Evolutionary conservation across 2,797 vertebrate species (phyloP).

Genomic region (Sebastes kiyomatsui): DNA sequence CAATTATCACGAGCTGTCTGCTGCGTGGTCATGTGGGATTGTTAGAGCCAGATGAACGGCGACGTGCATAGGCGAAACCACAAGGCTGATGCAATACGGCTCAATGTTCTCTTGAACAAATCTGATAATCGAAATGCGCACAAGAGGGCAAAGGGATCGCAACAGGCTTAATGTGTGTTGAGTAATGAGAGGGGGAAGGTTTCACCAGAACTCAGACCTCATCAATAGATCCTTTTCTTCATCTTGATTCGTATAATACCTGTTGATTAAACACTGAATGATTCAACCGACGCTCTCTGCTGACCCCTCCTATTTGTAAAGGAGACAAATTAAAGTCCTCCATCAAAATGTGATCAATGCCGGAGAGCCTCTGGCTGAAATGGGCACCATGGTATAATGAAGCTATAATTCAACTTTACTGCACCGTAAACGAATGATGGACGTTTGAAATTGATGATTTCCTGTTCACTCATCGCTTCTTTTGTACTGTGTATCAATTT

Average conservation of each 20-base stretch:
- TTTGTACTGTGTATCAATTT: constrained; percentile 25
- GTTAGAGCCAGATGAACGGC: constrained; percentile 7
- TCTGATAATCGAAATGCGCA: constrained; percentile 33
- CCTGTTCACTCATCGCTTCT: constrained; percentile 29
- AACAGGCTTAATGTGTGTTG: constrained; percentile 34
- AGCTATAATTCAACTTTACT: constrained; percentile 76
- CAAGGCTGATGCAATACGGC: constrained; percentile 9
- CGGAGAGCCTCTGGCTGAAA: constrained; percentile 67
- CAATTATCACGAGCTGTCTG: constrained; percentile 34
- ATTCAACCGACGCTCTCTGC: constrained; percentile 62
- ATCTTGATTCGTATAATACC: constrained; percentile 63
- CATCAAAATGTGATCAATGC: constrained; percentile 80
- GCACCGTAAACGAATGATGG: constrained; percentile 64
- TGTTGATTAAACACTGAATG: constrained; percentile 77
- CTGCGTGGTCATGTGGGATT: background rate
- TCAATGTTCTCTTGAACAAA: constrained; percentile 27
- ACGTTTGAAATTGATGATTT: constrained; percentile 54
- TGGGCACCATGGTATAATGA: constrained; percentile 68
- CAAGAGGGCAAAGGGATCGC: constrained; percentile 7
- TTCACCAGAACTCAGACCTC: constrained; percentile 39
- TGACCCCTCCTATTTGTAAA: constrained; percentile 76
- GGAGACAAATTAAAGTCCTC: constrained; percentile 79
- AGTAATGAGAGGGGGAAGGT: constrained; percentile 45
- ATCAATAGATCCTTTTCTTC: constrained; percentile 53
- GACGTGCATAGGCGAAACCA: background rate